phyloP scores from a whole-genome alignment of 2,113 vertebrate species.

The Junco hyemalis region DNA sequence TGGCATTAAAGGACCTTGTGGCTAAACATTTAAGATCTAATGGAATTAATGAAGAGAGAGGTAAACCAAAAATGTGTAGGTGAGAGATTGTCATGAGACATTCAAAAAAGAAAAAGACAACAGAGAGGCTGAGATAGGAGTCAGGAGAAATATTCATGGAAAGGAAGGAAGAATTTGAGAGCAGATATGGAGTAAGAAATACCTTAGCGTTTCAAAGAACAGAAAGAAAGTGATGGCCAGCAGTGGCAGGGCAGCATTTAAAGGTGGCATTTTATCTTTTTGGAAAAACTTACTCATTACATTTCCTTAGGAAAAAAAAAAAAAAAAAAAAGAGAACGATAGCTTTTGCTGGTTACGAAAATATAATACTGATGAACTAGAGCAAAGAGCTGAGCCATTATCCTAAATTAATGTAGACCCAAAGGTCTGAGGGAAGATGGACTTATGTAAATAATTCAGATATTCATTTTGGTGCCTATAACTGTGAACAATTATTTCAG shows the following conservation, averaged over 20 bases:
- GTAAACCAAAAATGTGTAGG: background rate
- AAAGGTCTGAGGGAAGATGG: background rate
- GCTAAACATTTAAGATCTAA: background rate
- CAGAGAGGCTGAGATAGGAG: background rate
- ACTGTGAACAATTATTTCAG: background rate
- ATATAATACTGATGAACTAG: background rate
- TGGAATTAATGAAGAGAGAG: background rate
- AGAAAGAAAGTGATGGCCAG: background rate
- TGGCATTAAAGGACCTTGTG: background rate
- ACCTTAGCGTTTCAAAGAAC: background rate
- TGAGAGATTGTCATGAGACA: background rate
- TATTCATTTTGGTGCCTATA: background rate
- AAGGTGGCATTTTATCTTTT: background rate
- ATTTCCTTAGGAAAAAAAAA: background rate
- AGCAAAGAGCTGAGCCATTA: background rate
- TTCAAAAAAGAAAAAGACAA: background rate
- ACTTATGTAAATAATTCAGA: conserved; percentile 2
- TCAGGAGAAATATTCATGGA: background rate
- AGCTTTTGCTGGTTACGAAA: background rate
- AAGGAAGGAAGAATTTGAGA: background rate
- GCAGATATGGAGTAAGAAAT: background rate
- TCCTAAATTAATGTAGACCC: background rate
- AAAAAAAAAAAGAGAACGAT: background rate
- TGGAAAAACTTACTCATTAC: background rate
- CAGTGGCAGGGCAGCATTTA: background rate